Percentiles rank a stretch among this genome's conserved stretches.
Evolutionary conservation across 2,113 vertebrate species (phyloP).

Genomic region (Mus musculus): DNA sequence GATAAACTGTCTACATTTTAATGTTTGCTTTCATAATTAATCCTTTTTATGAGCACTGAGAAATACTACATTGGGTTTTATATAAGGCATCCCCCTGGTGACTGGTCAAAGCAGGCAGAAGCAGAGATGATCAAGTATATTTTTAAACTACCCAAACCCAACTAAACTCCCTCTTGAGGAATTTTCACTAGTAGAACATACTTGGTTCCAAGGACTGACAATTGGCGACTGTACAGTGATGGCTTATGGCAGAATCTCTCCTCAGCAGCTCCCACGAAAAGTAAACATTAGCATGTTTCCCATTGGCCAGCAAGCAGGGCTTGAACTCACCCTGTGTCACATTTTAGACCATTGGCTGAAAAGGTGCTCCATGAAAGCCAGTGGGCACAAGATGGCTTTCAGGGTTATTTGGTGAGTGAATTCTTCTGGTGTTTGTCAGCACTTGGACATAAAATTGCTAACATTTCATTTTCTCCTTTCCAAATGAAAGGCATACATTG

Average conservation of each 20-base stretch:
- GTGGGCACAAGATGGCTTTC: slow-evolving; percentile 5
- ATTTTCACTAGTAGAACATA: slow-evolving; percentile 61
- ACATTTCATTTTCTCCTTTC: neutral
- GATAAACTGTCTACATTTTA: slow-evolving; percentile 71
- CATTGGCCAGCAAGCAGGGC: slow-evolving; percentile 39
- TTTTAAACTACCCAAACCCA: slow-evolving; percentile 68
- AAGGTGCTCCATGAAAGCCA: slow-evolving; percentile 18
- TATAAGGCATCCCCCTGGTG: slow-evolving; percentile 53
- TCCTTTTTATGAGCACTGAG: slow-evolving; percentile 68
- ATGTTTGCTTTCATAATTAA: slow-evolving; percentile 81
- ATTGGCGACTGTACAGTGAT: slow-evolving; percentile 63
- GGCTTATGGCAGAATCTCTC: slow-evolving; percentile 61
- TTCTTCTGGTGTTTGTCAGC: slow-evolving; percentile 51
- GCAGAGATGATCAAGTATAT: slow-evolving; percentile 51
- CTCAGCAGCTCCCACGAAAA: slow-evolving; percentile 65
- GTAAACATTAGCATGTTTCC: slow-evolving; percentile 52
- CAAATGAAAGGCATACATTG: slow-evolving; percentile 67
- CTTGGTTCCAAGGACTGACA: slow-evolving; percentile 60
- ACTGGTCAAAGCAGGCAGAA: slow-evolving; percentile 61
- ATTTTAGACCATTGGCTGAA: neutral
- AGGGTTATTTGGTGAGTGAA: slow-evolving; percentile 45
- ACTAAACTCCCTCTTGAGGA: slow-evolving; percentile 68
- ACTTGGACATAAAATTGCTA: slow-evolving; percentile 58
- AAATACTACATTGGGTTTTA: slow-evolving; percentile 69
- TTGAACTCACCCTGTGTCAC: neutral